phyloP scores from a whole-genome alignment of 2,888 invertebrate genomes.

The Panopea generosa region DNA sequence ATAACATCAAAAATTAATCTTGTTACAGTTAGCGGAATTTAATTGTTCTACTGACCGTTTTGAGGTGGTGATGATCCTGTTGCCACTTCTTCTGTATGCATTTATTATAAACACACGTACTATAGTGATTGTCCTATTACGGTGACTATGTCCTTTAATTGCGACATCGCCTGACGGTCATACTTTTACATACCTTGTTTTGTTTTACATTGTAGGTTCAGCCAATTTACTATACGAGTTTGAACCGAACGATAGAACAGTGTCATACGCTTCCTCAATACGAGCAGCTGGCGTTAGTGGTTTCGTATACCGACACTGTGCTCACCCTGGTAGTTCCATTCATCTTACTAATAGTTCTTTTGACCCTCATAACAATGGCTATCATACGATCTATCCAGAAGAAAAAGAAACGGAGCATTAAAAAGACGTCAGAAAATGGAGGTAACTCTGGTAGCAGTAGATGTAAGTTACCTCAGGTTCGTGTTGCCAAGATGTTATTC shows the following conservation, averaged over 20 bases:
- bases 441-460: conserved; percentile 14
- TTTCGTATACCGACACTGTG: conserved; percentile 64
- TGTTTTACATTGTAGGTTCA: too few relatives aligned
- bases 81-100: too few relatives aligned
- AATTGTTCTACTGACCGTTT: too few relatives aligned
- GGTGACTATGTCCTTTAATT: too few relatives aligned
- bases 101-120: too few relatives aligned
- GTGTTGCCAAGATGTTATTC: conserved; percentile 70
- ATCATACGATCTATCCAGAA: conserved; percentile 59
- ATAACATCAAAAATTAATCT: too few relatives aligned
- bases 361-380: conserved; percentile 61
- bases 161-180: too few relatives aligned
- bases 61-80: too few relatives aligned
- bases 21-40: too few relatives aligned
- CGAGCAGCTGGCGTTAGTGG: conserved; percentile 23
- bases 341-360: conserved; percentile 56
- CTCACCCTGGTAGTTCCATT: conserved; percentile 63
- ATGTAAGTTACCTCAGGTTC: conserved; percentile 63
- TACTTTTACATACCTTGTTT: too few relatives aligned
- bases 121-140: too few relatives aligned
- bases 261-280: conserved; percentile 38
- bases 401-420: conserved; percentile 56
- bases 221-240: too few relatives aligned
- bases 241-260: conserved; percentile 29
- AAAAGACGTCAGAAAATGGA: conserved; percentile 41